Evolutionary conservation across 1,140 invertebrate species (phyloP).

Genomic region (Drosophila orena): DNA sequence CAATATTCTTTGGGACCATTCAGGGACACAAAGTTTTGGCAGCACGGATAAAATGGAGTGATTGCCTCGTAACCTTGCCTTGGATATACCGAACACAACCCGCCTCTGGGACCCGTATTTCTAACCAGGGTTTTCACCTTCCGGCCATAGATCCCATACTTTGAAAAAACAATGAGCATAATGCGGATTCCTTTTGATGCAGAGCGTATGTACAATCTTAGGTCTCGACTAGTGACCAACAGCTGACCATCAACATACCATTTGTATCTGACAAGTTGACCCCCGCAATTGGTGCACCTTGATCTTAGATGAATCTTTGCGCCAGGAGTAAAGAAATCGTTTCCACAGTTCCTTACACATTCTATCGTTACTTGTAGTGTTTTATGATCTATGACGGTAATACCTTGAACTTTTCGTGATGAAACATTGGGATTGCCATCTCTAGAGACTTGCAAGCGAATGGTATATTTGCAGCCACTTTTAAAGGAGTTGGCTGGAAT

Average conservation of each 20-base stretch:
- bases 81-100: conserved; percentile 26
- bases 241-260: conserved; percentile 33
- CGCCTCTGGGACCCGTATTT: background rate
- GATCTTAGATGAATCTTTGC: conserved; percentile 20
- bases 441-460: conserved; percentile 23
- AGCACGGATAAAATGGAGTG: conserved; percentile 42
- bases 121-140: background rate
- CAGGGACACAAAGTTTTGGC: background rate
- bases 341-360: conserved; percentile 32
- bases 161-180: background rate
- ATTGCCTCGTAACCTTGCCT: conserved; percentile 16
- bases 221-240: background rate
- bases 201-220: conserved; percentile 5
- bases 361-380: conserved; percentile 26
- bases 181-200: background rate
- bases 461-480: conserved; percentile 10
- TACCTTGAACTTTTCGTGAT: conserved; percentile 1
- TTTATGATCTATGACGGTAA: background rate
- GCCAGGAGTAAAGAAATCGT: background rate
- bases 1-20: conserved; percentile 35
- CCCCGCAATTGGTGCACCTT: conserved; percentile 27
- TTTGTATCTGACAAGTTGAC: background rate
- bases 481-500: conserved; percentile 15
- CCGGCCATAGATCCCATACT: conserved; percentile 9
- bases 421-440: conserved; percentile 22